Evolutionary conservation across 2,888 invertebrate species (phyloP).

Genomic region (Chirona hameri): DNA sequence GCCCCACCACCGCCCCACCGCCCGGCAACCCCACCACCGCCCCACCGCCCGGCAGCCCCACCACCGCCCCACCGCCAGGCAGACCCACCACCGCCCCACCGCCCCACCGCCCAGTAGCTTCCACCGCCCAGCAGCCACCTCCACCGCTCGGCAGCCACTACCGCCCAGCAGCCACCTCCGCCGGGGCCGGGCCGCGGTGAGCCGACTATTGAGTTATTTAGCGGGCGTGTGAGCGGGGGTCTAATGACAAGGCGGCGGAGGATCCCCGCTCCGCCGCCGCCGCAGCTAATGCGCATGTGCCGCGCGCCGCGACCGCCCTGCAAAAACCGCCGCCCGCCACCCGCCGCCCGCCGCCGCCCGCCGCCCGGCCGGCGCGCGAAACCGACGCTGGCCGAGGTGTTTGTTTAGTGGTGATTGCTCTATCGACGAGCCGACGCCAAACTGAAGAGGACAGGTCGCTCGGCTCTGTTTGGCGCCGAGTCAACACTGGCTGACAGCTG

Average conservation of each 20-base stretch:
- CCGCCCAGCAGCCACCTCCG: too few relatives aligned
- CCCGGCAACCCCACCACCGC: not conserved
- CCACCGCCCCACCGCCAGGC: too few relatives aligned
- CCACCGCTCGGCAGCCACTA: too few relatives aligned
- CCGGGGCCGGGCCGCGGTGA: too few relatives aligned
- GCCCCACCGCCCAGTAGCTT: too few relatives aligned
- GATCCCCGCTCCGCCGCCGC: not conserved
- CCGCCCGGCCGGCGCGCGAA: not conserved
- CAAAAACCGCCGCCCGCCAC: not conserved
- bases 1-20: not conserved
- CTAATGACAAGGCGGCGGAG: conserved; percentile 3
- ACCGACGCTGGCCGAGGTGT: not conserved
- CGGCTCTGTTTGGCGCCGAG: not conserved
- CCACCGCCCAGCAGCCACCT: too few relatives aligned
- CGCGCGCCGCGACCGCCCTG: not conserved
- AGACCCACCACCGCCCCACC: too few relatives aligned
- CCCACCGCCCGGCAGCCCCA: too few relatives aligned
- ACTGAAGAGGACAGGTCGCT: not conserved
- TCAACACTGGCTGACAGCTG: conserved; percentile 6
- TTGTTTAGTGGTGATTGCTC: conserved; percentile 1
- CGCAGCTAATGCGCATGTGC: conserved; percentile 6
- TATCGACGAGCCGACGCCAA: not conserved
- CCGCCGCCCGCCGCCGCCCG: too few relatives aligned
- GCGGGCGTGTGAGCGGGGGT: conserved; percentile 10
- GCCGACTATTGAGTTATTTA: conserved; percentile 26